These are phyloP conservation scores for Urocynchramus pylzowi DNA, from an alignment of 2,113 vertebrate species.

Conservation along the genomic window DNA sequence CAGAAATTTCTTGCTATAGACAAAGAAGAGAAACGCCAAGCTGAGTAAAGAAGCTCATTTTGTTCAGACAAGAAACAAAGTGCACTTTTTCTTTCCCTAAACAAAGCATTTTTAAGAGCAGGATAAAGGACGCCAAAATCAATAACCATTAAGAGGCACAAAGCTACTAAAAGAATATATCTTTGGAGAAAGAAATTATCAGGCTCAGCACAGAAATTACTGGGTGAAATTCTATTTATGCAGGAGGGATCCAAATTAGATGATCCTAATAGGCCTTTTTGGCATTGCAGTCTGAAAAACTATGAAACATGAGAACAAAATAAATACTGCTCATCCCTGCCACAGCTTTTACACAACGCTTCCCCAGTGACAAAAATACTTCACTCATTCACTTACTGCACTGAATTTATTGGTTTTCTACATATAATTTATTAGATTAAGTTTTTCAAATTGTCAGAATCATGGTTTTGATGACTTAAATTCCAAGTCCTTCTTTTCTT, in stretches of 20 bases:
- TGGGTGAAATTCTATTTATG: slow-evolving; percentile 25
- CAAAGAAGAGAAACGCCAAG: not conserved
- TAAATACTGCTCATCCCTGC: not conserved
- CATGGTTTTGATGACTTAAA: not conserved
- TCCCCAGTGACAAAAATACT: not conserved
- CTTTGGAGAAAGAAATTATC: slow-evolving; percentile 28
- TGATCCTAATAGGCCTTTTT: not conserved
- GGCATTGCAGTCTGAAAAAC: not conserved
- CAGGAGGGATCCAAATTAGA: not conserved
- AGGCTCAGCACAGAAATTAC: slow-evolving; percentile 11
- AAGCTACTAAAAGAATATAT: slow-evolving; percentile 14
- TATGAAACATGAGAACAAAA: not conserved
- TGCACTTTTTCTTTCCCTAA: slow-evolving; percentile 19
- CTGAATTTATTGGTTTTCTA: not conserved
- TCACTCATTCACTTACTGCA: not conserved
- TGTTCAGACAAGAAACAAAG: slow-evolving; percentile 36
- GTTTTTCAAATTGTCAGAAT: not conserved
- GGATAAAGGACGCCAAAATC: slow-evolving; percentile 35
- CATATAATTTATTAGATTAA: not conserved
- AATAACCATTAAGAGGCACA: slow-evolving; percentile 45
- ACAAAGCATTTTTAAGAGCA: slow-evolving; percentile 28
- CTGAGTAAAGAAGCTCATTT: slow-evolving; percentile 2
- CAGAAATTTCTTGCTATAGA: not conserved
- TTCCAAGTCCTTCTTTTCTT: not conserved
- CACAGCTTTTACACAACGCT: not conserved